Percentiles rank a stretch among this genome's conserved stretches.
Conservation (phyloP, 2,113 vertebrate species). For the Fukomys damarensis region DNA sequence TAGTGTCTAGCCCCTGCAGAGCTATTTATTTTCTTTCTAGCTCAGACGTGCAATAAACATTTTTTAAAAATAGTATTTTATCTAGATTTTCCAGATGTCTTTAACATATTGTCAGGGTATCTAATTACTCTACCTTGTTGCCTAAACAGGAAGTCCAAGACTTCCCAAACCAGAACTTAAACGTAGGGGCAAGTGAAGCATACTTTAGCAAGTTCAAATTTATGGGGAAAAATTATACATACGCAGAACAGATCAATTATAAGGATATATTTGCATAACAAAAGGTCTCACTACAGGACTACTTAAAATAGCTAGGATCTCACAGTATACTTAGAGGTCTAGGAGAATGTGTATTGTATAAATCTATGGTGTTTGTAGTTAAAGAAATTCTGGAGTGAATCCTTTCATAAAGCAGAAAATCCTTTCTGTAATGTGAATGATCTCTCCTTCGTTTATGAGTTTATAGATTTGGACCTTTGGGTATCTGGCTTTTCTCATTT, state of each 20-base stretch:
- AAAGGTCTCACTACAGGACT: constrained; percentile 21
- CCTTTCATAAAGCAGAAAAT: constrained; percentile 52
- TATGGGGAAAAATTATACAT: constrained; percentile 41
- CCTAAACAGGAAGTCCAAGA: background rate
- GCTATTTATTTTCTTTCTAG: background rate
- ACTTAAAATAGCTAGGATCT: constrained; percentile 66
- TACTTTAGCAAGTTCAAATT: constrained; percentile 48
- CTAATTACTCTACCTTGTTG: background rate
- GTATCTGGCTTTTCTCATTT: constrained; percentile 40
- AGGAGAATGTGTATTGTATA: constrained; percentile 2
- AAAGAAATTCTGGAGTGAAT: constrained; percentile 41
- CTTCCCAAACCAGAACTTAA: constrained; percentile 30
- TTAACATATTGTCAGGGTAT: background rate
- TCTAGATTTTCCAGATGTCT: constrained; percentile 14
- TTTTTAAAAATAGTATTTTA: background rate
- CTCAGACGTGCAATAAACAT: background rate
- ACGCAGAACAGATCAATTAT: constrained; percentile 66
- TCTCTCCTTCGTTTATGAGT: constrained; percentile 56
- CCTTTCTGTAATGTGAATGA: constrained; percentile 45
- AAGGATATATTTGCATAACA: constrained; percentile 63
- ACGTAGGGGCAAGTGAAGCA: constrained; percentile 5
- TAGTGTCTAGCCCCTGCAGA: background rate
- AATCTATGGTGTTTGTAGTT: background rate
- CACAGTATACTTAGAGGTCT: background rate
- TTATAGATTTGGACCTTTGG: constrained; percentile 46